Evolutionary conservation across 2,888 invertebrate species (phyloP).

Genomic region (Charanyca ferruginea): DNA sequence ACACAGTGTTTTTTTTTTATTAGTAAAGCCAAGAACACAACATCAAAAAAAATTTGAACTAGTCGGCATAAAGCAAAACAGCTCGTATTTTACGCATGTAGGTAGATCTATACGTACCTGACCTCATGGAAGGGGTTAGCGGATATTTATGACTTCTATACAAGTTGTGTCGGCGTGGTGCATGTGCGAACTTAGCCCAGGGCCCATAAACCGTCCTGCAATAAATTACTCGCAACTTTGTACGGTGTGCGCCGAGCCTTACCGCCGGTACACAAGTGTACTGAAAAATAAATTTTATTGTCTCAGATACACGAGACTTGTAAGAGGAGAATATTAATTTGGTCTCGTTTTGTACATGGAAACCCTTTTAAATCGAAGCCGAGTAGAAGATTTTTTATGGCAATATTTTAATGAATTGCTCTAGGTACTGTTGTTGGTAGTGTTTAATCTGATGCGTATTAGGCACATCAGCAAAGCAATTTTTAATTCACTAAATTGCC

Average conservation of each 20-base stretch:
- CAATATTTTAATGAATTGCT: slow-evolving; percentile 30
- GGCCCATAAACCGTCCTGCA: slow-evolving; percentile 80
- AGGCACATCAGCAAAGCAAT: background rate
- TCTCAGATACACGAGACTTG: slow-evolving; percentile 60
- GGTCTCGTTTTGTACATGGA: slow-evolving; percentile 62
- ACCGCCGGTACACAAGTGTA: slow-evolving; percentile 63
- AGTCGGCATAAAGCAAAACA: slow-evolving; percentile 50
- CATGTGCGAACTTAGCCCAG: slow-evolving; percentile 86
- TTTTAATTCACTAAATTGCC: too few relatives aligned
- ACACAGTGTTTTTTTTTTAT: too few relatives aligned
- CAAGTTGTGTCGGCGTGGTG: slow-evolving; percentile 73
- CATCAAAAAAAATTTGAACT: slow-evolving; percentile 23
- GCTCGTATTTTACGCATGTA: slow-evolving; percentile 63
- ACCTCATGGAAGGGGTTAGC: slow-evolving; percentile 80
- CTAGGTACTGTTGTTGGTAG: background rate
- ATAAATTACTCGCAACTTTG: slow-evolving; percentile 89
- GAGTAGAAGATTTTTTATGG: slow-evolving; percentile 31
- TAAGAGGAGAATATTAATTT: slow-evolving; percentile 64
- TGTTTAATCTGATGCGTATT: slow-evolving; percentile 6
- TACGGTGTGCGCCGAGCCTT: slow-evolving; percentile 73
- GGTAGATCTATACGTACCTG: slow-evolving; percentile 75
- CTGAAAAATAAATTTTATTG: slow-evolving; percentile 76
- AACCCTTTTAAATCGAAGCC: slow-evolving; percentile 68
- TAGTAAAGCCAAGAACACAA: slow-evolving; percentile 24
- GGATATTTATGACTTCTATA: slow-evolving; percentile 81